Conservation (phyloP, 92 coral and sea anemone species). For the Epizoanthus illoricatus region DNA sequence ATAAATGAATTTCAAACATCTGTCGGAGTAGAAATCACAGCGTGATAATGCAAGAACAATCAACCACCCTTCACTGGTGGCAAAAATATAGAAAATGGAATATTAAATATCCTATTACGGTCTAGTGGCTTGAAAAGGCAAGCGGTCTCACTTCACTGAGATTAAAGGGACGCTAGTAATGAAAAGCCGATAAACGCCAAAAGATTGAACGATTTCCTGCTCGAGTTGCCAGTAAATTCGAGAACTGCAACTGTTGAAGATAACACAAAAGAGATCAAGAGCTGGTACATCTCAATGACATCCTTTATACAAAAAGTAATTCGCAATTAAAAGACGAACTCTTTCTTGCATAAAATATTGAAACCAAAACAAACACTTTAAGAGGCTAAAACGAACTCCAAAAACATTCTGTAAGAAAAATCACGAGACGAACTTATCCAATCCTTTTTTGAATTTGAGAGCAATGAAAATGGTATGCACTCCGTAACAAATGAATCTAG, state of each 20-base stretch:
- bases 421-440: no score
- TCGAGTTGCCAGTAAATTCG: background rate
- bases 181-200: background rate
- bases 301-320: background rate
- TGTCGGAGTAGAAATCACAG: conserved; percentile 24
- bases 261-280: background rate
- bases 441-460: background rate
- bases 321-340: background rate
- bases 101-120: background rate
- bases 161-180: background rate
- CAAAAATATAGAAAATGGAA: conserved; percentile 4
- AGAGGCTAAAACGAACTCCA: no score
- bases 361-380: background rate
- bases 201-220: background rate
- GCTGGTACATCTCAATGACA: background rate
- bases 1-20: background rate
- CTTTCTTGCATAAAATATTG: background rate
- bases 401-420: no score
- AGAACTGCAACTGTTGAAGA: no score
- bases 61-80: background rate
- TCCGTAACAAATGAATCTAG: background rate
- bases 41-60: conserved; percentile 2
- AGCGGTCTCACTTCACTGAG: conserved; percentile 6
- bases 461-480: background rate
- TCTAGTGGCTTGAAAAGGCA: conserved; percentile 1